phyloP scores from a whole-genome alignment of 2,888 invertebrate species.

The Trissoscelio sp. region DNA sequence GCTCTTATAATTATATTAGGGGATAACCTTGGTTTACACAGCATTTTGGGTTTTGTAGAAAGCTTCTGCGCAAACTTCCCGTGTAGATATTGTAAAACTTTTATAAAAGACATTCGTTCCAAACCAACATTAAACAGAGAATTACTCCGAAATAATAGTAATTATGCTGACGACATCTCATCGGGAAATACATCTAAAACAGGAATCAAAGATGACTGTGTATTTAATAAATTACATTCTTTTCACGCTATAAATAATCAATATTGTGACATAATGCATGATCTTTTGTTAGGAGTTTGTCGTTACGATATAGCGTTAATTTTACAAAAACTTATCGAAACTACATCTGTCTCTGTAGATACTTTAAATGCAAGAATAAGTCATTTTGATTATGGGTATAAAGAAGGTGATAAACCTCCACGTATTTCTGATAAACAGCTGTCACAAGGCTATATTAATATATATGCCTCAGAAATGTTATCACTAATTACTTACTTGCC shows the following conservation, averaged over 20 bases:
- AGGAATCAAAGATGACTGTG: slow-evolving; percentile 47
- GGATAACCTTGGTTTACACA: slow-evolving; percentile 60
- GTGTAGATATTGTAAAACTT: slow-evolving; percentile 45
- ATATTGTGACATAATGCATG: slow-evolving; percentile 65
- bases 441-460: too few species aligned
- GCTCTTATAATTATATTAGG: slow-evolving; percentile 20
- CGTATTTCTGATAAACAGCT: slow-evolving; percentile 12
- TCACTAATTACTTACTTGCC: slow-evolving; percentile 8
- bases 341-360: slow-evolving; percentile 32
- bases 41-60: slow-evolving; percentile 58
- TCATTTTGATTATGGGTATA: too few species aligned
- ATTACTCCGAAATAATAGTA: slow-evolving; percentile 15
- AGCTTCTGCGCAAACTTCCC: slow-evolving; percentile 54
- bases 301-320: slow-evolving; percentile 58
- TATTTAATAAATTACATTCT: slow-evolving; percentile 61
- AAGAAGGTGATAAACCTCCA: slow-evolving; percentile 54
- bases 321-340: background rate
- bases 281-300: slow-evolving; percentile 54
- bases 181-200: slow-evolving; percentile 33
- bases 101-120: too few species aligned
- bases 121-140: background rate
- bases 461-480: background rate
- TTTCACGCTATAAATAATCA: slow-evolving; percentile 63
- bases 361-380: slow-evolving; percentile 43
- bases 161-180: slow-evolving; percentile 48